phyloP scores from a whole-genome alignment of 1,140 invertebrate species.

The Platyscapa corneri region DNA sequence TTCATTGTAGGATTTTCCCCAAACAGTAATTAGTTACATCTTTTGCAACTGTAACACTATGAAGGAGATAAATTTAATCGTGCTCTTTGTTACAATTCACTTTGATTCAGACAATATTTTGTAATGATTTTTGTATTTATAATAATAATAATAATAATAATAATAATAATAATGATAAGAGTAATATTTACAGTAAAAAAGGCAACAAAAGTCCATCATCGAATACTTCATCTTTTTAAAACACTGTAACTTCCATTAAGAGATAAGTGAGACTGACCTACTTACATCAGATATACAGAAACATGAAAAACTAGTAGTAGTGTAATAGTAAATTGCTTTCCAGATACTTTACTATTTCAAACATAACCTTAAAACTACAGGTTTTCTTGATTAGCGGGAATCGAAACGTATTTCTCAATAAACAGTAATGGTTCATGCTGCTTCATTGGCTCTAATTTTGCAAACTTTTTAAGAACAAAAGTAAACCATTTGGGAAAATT shows the following conservation, averaged over 20 bases:
- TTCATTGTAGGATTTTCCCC: too few relatives aligned
- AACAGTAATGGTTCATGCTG: not conserved
- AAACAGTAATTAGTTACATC: too few relatives aligned
- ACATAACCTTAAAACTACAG: constrained; percentile 23
- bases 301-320: constrained; percentile 38
- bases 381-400: constrained; percentile 44
- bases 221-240: not conserved
- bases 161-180: too few relatives aligned
- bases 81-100: too few relatives aligned
- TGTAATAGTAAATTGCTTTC: constrained; percentile 37
- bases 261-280: constrained; percentile 31
- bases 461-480: constrained; percentile 20
- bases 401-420: constrained; percentile 2
- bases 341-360: not conserved
- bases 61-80: too few relatives aligned
- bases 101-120: too few relatives aligned
- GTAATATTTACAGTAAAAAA: too few relatives aligned
- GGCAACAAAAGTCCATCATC: not conserved
- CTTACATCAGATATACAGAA: constrained; percentile 14
- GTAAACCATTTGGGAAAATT: not conserved
- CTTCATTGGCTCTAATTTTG: constrained; percentile 22
- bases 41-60: too few relatives aligned
- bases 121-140: too few relatives aligned
- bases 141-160: too few relatives aligned
- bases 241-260: not conserved